Evolutionary conservation across 2,797 vertebrate genomes (phyloP).

Genomic region (Discoglossus pictus): DNA sequence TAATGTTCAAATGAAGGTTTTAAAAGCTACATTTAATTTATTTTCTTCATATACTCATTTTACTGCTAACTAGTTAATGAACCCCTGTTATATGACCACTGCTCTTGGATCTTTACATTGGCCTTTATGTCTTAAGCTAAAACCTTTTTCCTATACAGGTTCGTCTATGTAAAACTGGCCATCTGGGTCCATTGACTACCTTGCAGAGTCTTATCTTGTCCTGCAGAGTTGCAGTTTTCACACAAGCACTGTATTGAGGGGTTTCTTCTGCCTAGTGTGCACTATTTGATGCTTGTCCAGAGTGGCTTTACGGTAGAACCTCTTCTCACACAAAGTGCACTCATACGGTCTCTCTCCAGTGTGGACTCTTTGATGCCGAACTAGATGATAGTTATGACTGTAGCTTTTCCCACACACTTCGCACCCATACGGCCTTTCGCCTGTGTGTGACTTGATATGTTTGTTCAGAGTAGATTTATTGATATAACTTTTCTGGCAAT

Average conservation of each 20-base stretch:
- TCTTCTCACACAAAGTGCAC: slow-evolving; percentile 14
- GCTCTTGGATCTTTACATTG: too few species aligned
- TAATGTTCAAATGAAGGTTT: too few species aligned
- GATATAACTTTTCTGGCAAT: slow-evolving; percentile 14
- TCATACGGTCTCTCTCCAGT: slow-evolving; percentile 29
- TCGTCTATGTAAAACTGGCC: too few species aligned
- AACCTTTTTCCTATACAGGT: not conserved
- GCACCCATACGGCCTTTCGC: slow-evolving; percentile 11
- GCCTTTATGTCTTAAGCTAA: not conserved
- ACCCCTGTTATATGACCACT: too few species aligned
- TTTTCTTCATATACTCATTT: too few species aligned
- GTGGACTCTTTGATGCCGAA: slow-evolving; percentile 18
- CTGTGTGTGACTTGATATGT: slow-evolving; percentile 13
- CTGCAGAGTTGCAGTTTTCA: too few species aligned
- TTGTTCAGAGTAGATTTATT: slow-evolving; percentile 24
- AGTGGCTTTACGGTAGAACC: slow-evolving; percentile 28
- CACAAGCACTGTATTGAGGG: too few species aligned
- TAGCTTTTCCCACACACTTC: slow-evolving; percentile 12
- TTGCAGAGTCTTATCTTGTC: too few species aligned
- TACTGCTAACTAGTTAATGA: too few species aligned
- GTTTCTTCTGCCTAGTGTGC: slow-evolving; percentile 14
- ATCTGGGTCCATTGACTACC: too few species aligned
- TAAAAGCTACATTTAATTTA: too few species aligned
- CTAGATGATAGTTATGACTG: slow-evolving; percentile 17
- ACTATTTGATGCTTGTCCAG: slow-evolving; percentile 21